Evolutionary conservation across 2,113 vertebrate genomes (phyloP), one percentile per base, ranked within the genome.

Genomic region (Ptilonorhynchus violaceus): DNA sequence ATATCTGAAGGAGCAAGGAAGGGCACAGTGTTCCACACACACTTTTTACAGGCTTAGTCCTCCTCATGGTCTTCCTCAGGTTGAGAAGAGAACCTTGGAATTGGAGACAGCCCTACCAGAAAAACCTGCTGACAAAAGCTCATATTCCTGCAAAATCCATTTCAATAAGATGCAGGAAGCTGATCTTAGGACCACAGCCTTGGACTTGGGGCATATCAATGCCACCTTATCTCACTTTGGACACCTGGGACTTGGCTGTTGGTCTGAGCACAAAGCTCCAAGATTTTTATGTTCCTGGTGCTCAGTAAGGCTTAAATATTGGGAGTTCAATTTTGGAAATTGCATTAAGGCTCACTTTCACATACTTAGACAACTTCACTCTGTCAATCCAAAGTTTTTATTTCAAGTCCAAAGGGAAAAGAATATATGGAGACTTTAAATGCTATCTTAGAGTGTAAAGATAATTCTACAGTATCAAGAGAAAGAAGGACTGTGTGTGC

Each of bases 191-290:
- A 37, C 15, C 35, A n/a, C 42, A 72, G 42, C 28, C 49, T 46
- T 25, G 35, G 33, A 21, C 23, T 49, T 67, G 8, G 50, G 35
- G 30, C 7, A 16, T 6, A 1, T 31, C 49, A 24, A 0, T 8
- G 15, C 11, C 3, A 8, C 37, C 24, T 62, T n/a, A 41, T 62
- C 28, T 14, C 47, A 30, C 11, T n/a, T 82, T 16, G 28, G 31
- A 42, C 28, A 53, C 16, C 3, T 0, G 0, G n/a, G 31, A 2
- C 21, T 39, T 42, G 13, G 15, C 10, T 62, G 14, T 6, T 50
- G 14, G 8, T 66, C 66, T 79, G 50, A n/a, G 17, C 6, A 13
- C 33, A 73, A 37, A 88, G n/a, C 25, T 53, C 14, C n/a, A 50
- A 31, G 31, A 35, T 35, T 15, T 10, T 74, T 33, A 7, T 27